Base-by-base conservation (phyloP, 1,140 invertebrate genomes). In the Drosophila sturtevanti region DNA sequence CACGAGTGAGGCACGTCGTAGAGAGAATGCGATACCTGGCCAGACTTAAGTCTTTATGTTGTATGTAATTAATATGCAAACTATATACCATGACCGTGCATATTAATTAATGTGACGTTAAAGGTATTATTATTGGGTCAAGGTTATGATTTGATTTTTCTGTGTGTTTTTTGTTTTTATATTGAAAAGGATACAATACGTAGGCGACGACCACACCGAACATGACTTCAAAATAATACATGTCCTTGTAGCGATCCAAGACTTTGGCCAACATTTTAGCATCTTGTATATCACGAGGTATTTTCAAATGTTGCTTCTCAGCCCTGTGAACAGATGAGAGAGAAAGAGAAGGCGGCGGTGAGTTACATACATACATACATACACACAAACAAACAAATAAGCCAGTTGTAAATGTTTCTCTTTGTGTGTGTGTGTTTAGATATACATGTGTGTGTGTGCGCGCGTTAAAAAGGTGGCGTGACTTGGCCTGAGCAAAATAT, bases 121-220 rank as follows among this genome's bases (percentile, higher is more conserved):
- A 22, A 41, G n/a, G n/a, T n/a, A n/a, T n/a, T 18, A 34, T 63
- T 80, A 81, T 79, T 51, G 34, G 82, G 82, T 86, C 82, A 86
- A 86, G 82, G 82, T 87, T 65, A 76, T 22, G 31, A 9, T 41
- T 59, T 31, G 12, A 27, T 48, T 35, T 14, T 24, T 35, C 37
- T 54, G 2, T 56, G 31, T 48, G 60, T 37, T 31, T 51, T 11
- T 37, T 16, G 63, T 63, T 60, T n/a, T 31, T 52, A 70, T 60
- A 68, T n/a, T 31, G 38, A 92, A 96, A 98, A 98, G 97, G 97
- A 98, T 98, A 99, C 98, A 99, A 99, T 92, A 99, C 97, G 92
- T 99, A 99, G n/a, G 96, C 95, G 63, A 97, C 93, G 89, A 98
- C 97, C 68, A 99, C 95, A 80, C 96, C 98, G 55, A 94, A 93